Evolutionary conservation across 1,140 invertebrate genomes (phyloP).

Genomic region (Varroa destructor): DNA sequence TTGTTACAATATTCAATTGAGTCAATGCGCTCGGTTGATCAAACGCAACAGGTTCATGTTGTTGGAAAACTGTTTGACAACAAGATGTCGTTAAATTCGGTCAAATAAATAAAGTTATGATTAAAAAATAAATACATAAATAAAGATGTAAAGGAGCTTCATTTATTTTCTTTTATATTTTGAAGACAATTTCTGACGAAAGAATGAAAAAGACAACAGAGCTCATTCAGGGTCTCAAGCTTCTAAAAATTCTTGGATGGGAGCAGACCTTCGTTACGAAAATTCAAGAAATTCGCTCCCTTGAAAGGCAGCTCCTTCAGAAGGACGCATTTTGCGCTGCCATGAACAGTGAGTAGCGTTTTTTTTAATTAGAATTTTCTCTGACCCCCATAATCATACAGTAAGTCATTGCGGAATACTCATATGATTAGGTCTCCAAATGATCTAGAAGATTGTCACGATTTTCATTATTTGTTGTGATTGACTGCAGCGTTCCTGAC

Average conservation of each 20-base stretch:
- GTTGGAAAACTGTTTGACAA: no score
- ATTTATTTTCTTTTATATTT: constrained; percentile 25
- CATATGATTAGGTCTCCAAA: no score
- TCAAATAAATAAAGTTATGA: no score
- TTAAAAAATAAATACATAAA: no score
- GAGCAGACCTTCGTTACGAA: constrained; percentile 56
- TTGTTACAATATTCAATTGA: neutral
- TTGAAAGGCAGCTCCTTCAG: constrained; percentile 57
- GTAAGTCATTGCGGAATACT: no score
- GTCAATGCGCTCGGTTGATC: no score
- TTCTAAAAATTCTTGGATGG: constrained; percentile 69
- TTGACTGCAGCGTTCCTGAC: constrained; percentile 52
- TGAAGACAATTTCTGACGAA: constrained; percentile 55
- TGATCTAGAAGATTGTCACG: no score
- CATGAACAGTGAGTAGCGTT: constrained; percentile 35
- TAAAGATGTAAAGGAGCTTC: no score
- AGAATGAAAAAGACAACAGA: constrained; percentile 61
- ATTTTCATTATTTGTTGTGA: constrained; percentile 27
- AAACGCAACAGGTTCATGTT: no score
- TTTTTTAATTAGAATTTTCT: constrained; percentile 41
- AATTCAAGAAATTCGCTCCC: constrained; percentile 51
- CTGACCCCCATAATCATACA: no score
- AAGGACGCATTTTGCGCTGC: constrained; percentile 40
- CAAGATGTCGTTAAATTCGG: no score
- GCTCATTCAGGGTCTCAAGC: constrained; percentile 61